A percentile compares a stretch with the other conserved stretches of the same genome.
phyloP scores from a whole-genome alignment of 2,113 vertebrate genomes.

The Melanocharis versteri region DNA sequence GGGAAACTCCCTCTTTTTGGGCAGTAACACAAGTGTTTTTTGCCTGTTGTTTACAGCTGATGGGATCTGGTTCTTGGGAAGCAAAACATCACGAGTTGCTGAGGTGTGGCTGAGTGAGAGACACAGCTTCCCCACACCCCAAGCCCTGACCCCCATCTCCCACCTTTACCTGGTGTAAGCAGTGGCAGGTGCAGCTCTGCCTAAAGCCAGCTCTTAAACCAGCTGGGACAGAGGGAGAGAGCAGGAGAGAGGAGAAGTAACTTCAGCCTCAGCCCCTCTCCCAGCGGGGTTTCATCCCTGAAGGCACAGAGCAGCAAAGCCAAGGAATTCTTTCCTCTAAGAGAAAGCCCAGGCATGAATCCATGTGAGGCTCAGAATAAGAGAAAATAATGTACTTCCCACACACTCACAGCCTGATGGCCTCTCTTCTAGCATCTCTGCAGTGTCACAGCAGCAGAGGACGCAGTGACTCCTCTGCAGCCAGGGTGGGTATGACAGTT shows the following conservation, averaged over 20 bases:
- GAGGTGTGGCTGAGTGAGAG: neutral
- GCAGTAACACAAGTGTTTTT: neutral
- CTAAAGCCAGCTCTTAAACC: neutral
- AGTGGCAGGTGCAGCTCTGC: neutral
- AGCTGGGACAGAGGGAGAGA: neutral
- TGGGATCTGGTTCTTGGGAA: neutral
- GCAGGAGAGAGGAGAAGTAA: neutral
- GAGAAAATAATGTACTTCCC: neutral
- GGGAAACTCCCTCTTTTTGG: slow-evolving; percentile 14
- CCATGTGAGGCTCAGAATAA: neutral
- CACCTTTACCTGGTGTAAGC: neutral
- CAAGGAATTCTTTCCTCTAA: slow-evolving; percentile 48
- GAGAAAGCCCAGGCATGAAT: neutral
- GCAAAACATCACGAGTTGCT: neutral
- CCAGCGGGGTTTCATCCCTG: neutral
- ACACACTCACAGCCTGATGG: neutral
- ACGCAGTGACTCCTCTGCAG: neutral
- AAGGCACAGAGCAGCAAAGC: neutral
- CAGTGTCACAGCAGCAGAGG: neutral
- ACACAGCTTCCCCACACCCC: neutral
- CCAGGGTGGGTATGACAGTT: neutral
- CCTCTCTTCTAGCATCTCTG: neutral
- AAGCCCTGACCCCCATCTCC: neutral
- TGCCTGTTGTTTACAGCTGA: slow-evolving; percentile 38
- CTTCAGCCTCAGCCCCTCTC: neutral